phyloP scores from a whole-genome alignment of 2,888 invertebrate genomes.

The Sarcophaga variegata region DNA sequence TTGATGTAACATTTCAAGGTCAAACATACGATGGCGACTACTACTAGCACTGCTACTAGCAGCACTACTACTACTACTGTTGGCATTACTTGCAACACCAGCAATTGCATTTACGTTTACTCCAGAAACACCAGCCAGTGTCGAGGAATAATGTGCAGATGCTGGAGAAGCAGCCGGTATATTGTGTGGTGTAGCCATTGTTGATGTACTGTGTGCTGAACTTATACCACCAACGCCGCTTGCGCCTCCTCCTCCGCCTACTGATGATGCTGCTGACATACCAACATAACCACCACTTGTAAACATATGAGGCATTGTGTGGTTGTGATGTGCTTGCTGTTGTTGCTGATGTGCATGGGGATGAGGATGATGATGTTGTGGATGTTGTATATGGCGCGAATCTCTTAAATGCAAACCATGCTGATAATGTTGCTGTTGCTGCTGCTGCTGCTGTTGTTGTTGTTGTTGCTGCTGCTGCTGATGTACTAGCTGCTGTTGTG shows the following conservation, averaged over 20 bases:
- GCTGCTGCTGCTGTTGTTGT: conserved; percentile 45
- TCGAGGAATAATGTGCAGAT: conserved; percentile 54
- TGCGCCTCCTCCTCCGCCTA: conserved; percentile 28
- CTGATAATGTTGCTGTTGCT: conserved; percentile 59
- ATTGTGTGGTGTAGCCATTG: conserved; percentile 38
- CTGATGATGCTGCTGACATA: conserved; percentile 28
- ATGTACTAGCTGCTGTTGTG: neutral
- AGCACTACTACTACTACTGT: conserved; percentile 8
- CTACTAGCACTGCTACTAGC: conserved; percentile 35
- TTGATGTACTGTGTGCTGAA: conserved; percentile 35
- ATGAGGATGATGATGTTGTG: conserved; percentile 43
- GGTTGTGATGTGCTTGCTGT: conserved; percentile 55
- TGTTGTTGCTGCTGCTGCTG: conserved; percentile 37
- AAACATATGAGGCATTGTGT: conserved; percentile 66
- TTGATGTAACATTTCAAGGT: conserved; percentile 67
- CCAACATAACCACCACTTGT: conserved; percentile 66
- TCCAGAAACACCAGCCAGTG: conserved; percentile 31
- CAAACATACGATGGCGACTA: conserved; percentile 62
- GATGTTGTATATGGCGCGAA: conserved; percentile 64
- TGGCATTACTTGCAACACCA: conserved; percentile 35
- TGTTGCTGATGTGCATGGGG: conserved; percentile 48
- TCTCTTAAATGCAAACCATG: conserved; percentile 65
- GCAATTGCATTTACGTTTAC: conserved; percentile 10
- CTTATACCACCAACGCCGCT: conserved; percentile 7
- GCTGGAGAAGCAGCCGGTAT: conserved; percentile 49